Conservation (phyloP, 1,140 invertebrate species). For the Brachionus angularis region DNA sequence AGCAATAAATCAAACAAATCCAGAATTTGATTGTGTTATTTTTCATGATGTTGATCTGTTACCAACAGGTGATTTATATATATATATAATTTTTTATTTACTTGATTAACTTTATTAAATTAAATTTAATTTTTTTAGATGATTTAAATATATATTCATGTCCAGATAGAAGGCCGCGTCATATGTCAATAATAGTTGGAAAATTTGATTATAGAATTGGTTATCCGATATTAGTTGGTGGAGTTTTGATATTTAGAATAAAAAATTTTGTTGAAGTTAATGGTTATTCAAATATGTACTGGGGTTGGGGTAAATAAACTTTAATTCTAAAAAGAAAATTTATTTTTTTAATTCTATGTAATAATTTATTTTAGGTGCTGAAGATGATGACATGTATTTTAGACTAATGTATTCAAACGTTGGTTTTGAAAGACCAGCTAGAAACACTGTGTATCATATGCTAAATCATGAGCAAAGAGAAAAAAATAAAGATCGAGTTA, state of each 20-base stretch:
- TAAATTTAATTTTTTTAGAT: not conserved
- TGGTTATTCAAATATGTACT: slow-evolving; percentile 24
- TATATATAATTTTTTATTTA: not conserved
- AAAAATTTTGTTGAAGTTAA: not conserved
- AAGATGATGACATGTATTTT: slow-evolving; percentile 35
- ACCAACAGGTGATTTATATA: slow-evolving; percentile 71
- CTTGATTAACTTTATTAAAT: not conserved
- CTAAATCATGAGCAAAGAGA: not conserved
- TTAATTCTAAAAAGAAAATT: not conserved
- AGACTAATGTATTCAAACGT: not conserved
- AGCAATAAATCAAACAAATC: slow-evolving; percentile 62
- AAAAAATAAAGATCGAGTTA: slow-evolving; percentile 44
- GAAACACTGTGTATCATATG: not conserved
- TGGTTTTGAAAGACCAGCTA: not conserved
- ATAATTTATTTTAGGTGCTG: not conserved
- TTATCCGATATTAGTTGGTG: slow-evolving; percentile 17
- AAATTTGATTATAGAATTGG: not conserved
- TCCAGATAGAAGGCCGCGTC: not conserved
- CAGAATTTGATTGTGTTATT: slow-evolving; percentile 75
- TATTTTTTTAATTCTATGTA: not conserved
- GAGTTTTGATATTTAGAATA: slow-evolving; percentile 7
- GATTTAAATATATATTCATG: slow-evolving; percentile 7
- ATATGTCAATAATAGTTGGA: slow-evolving; percentile 15
- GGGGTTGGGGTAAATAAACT: not conserved
- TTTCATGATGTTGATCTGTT: slow-evolving; percentile 89